Conservation (phyloP, 2,888 invertebrate species). For the Caenorhabditis sulstoni region DNA sequence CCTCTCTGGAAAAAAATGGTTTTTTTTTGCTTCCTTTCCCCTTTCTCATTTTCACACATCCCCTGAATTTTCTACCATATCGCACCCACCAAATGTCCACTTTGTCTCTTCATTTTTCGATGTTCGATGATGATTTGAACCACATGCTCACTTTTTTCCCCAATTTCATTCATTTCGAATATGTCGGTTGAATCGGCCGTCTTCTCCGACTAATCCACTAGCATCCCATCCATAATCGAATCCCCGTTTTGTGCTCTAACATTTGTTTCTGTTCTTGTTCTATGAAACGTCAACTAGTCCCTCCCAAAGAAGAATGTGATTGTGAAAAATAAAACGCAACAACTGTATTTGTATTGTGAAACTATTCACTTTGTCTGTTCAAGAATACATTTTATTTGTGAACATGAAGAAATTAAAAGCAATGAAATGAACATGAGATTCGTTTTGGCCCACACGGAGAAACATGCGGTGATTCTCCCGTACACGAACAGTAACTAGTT, state of each 20-base stretch:
- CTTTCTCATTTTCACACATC: not conserved
- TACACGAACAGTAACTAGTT: slow-evolving; percentile 31
- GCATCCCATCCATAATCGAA: no score
- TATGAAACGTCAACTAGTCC: no score
- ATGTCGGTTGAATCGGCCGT: slow-evolving; percentile 5
- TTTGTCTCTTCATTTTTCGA: slow-evolving; percentile 15
- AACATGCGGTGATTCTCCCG: slow-evolving; percentile 31
- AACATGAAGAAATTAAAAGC: slow-evolving; percentile 19
- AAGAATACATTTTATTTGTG: slow-evolving; percentile 13
- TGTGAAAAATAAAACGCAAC: slow-evolving; percentile 7
- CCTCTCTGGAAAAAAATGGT: slow-evolving; percentile 26
- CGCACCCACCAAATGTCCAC: slow-evolving; percentile 10
- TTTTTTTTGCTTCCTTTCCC: not conserved
- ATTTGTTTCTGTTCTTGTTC: no score
- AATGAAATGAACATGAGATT: slow-evolving; percentile 29
- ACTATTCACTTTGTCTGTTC: not conserved
- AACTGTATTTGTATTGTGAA: not conserved
- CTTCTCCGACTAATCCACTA: not conserved
- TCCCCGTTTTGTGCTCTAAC: no score
- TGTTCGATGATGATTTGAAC: slow-evolving; percentile 27
- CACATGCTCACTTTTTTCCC: not conserved
- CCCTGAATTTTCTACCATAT: slow-evolving; percentile 14
- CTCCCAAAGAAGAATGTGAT: no score
- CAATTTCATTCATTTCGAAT: slow-evolving; percentile 1
- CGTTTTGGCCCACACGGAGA: slow-evolving; percentile 9